Evolutionary conservation across 2,113 vertebrate genomes (phyloP), one percentile per base, ranked within the genome.

Genomic region (Andinoacara biseriatus): DNA sequence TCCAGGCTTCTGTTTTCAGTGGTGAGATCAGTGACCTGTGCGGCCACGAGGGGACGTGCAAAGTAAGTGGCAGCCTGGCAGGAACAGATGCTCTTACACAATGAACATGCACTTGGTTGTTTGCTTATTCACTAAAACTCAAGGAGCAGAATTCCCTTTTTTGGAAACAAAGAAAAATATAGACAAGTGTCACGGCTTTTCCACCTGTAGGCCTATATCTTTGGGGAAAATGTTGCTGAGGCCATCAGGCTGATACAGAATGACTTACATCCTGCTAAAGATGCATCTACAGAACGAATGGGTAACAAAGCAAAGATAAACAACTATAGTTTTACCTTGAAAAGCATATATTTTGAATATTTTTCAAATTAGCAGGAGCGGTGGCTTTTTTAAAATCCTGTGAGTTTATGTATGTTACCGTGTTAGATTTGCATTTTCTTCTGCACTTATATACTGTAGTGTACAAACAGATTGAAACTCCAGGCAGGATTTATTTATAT

Each of bases 1-100:
- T 88, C 91, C 90, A 92, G 72, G 78, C 84, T 87, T 94, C 94
- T 93, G 93, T 93, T 94, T 93, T 92, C 89, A 69, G 82, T 31
- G 85, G 86, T 87, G 86, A 90, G 91, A 89, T 91, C 86, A 72
- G 89, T 83, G 81, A 88, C 89, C 87, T 83, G 82, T 58, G 81
- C 84, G 86, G 62, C 80, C 82, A 31, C 75, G 40, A 85, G 83
- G 69, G 85, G 80, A 91, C 85, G 86, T 52, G 76, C 88, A 86
- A 86, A 81, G 79, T 78, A 83, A 74, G 74, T 67, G 89, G 83
- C 22, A 67, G 84, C 85, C 59, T 86, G 85, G 87, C 90, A 90
- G 88, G 82, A 93, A 91, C 91, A 93, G 86, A 92, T 92, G 88
- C 87, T 92, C 82, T 78, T 13, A 90, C 92, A 91, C 87, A 92